Percentiles rank a stretch among this genome's conserved stretches.
phyloP scores from a whole-genome alignment of 2,888 invertebrate genomes.

The Polylopha cassiicola region DNA sequence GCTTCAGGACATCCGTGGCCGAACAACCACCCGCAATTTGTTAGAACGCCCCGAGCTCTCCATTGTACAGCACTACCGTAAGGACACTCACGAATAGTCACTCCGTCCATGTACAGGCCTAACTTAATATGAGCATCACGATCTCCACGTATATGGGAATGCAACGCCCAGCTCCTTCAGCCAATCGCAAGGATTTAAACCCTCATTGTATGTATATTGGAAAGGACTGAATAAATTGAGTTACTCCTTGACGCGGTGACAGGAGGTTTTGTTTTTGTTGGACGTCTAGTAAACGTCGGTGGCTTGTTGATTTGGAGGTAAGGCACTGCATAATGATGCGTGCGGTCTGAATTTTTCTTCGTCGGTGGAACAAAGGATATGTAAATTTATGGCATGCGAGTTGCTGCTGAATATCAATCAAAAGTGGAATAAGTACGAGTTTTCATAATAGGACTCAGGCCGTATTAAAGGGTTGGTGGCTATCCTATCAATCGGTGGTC shows the following conservation, averaged over 20 bases:
- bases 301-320: slow-evolving; percentile 5
- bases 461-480: too few relatives aligned
- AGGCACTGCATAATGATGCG: too few relatives aligned
- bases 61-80: slow-evolving; percentile 49
- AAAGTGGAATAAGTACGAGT: too few relatives aligned
- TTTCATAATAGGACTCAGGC: too few relatives aligned
- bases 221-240: slow-evolving; percentile 66
- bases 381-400: too few relatives aligned
- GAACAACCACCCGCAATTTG: slow-evolving; percentile 20
- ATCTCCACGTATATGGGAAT: slow-evolving; percentile 66
- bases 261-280: slow-evolving; percentile 23
- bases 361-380: too few relatives aligned
- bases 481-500: too few relatives aligned
- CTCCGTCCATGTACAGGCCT: slow-evolving; percentile 68
- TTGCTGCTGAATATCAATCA: too few relatives aligned
- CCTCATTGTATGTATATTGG: slow-evolving; percentile 75
- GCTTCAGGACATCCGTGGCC: slow-evolving; percentile 14
- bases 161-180: slow-evolving; percentile 53
- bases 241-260: slow-evolving; percentile 47
- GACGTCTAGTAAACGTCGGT: slow-evolving; percentile 10
- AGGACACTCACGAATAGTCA: slow-evolving; percentile 62
- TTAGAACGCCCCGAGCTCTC: slow-evolving; percentile 37
- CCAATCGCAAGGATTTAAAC: slow-evolving; percentile 73
- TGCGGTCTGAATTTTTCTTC: too few relatives aligned
- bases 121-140: slow-evolving; percentile 78